phyloP scores from a whole-genome alignment of 2,888 invertebrate genomes.

The Dasysyrphus albostriatus region DNA sequence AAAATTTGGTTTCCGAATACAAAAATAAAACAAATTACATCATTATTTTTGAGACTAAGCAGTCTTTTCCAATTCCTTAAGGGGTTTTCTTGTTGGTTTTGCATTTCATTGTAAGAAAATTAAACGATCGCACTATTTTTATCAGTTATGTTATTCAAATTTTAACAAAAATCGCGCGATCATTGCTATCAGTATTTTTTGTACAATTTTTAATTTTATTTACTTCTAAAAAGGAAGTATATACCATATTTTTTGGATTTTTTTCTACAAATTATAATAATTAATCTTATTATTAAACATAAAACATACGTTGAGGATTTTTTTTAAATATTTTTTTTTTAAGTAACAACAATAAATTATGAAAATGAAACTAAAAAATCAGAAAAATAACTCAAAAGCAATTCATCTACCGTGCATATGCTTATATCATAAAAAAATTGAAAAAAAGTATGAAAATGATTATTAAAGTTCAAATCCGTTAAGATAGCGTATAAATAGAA shows the following conservation, averaged over 20 bases:
- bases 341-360: slow-evolving; percentile 74
- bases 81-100: too few relatives aligned
- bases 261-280: slow-evolving; percentile 57
- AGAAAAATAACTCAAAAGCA: slow-evolving; percentile 48
- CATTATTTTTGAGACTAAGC: too few relatives aligned
- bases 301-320: slow-evolving; percentile 62
- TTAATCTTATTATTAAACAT: slow-evolving; percentile 54
- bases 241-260: slow-evolving; percentile 51
- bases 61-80: too few relatives aligned
- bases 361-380: slow-evolving; percentile 31
- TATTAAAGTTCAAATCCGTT: slow-evolving; percentile 62
- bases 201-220: slow-evolving; percentile 54
- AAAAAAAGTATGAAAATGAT: slow-evolving; percentile 42
- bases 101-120: neutral
- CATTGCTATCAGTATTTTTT: neutral
- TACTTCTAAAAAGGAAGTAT: slow-evolving; percentile 74
- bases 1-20: too few relatives aligned
- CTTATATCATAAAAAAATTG: slow-evolving; percentile 24
- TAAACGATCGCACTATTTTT: too few relatives aligned
- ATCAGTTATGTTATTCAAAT: too few relatives aligned
- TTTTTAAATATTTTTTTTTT: slow-evolving; percentile 24
- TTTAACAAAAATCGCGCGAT: too few relatives aligned
- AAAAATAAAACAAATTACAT: too few relatives aligned
- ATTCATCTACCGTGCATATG: slow-evolving; percentile 69
- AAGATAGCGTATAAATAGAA: slow-evolving; percentile 24